Percentiles rank a stretch among this genome's conserved stretches.
Evolutionary conservation across 2,888 invertebrate genomes (phyloP).

Genomic region (Boloria selene): DNA sequence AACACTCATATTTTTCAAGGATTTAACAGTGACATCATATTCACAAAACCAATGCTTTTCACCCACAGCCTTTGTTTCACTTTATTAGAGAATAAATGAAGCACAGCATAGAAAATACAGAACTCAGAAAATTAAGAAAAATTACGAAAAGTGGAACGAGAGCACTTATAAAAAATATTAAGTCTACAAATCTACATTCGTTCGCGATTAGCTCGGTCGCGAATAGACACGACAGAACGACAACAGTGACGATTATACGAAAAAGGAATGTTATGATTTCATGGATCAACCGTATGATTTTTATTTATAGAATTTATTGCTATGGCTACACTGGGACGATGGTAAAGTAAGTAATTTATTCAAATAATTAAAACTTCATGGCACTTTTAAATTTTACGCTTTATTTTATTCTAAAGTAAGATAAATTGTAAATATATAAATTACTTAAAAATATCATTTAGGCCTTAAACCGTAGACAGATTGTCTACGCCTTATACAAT

Average conservation of each 20-base stretch:
- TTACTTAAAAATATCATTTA: no score
- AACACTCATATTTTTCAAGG: slow-evolving; percentile 79
- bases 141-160: slow-evolving; percentile 78
- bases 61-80: slow-evolving; percentile 58
- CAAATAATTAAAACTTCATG: no score
- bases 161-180: slow-evolving; percentile 63
- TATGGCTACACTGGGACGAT: slow-evolving; percentile 34
- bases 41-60: slow-evolving; percentile 54
- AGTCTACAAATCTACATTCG: slow-evolving; percentile 55
- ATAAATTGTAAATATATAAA: no score
- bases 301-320: slow-evolving; percentile 32
- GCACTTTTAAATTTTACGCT: no score
- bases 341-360: slow-evolving; percentile 23
- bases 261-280: slow-evolving; percentile 43
- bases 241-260: slow-evolving; percentile 41
- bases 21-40: slow-evolving; percentile 77
- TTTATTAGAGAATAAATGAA: slow-evolving; percentile 43
- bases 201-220: slow-evolving; percentile 44
- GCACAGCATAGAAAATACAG: slow-evolving; percentile 54
- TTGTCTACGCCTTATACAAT: no score
- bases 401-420: no score
- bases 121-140: slow-evolving; percentile 59
- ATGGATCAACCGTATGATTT: slow-evolving; percentile 34
- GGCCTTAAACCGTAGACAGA: no score
- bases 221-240: slow-evolving; percentile 41